Evolutionary conservation across 1,140 invertebrate genomes (phyloP).

Genomic region (Protaetia brevitarsis): DNA sequence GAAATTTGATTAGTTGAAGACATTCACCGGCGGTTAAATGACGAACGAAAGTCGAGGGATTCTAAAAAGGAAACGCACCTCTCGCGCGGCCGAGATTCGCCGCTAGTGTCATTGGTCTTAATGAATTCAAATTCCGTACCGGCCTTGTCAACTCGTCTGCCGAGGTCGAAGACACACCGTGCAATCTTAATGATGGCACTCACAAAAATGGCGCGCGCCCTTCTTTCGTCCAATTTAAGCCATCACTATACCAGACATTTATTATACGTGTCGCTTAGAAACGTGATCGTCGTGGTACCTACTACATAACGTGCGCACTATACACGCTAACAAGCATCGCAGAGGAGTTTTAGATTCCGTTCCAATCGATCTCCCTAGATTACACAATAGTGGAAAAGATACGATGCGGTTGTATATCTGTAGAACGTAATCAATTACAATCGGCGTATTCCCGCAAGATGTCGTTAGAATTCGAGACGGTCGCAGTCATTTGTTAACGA

Average conservation of each 20-base stretch:
- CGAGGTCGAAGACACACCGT: neutral
- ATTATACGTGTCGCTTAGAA: no score
- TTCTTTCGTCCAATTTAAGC: no score
- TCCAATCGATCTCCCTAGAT: neutral
- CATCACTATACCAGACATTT: no score
- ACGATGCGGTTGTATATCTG: slow-evolving; percentile 21
- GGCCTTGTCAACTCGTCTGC: neutral
- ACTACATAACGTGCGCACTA: no score
- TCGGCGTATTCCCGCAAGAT: slow-evolving; percentile 40
- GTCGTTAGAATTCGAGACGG: slow-evolving; percentile 41
- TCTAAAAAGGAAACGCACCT: slow-evolving; percentile 22
- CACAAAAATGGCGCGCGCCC: no score
- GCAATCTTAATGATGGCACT: no score
- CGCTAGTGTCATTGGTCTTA: slow-evolving; percentile 3
- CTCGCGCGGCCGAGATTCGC: neutral
- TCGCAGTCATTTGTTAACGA: slow-evolving; percentile 33
- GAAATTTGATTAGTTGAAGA: slow-evolving; percentile 40
- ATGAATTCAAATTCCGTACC: neutral
- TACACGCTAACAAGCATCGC: neutral
- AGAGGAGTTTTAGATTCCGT: neutral
- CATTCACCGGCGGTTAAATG: neutral
- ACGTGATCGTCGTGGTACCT: no score
- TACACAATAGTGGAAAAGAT: neutral
- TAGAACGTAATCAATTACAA: slow-evolving; percentile 40
- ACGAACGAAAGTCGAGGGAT: neutral